Conservation (phyloP, 2,888 invertebrate species). For the Eucera pruinosa region DNA sequence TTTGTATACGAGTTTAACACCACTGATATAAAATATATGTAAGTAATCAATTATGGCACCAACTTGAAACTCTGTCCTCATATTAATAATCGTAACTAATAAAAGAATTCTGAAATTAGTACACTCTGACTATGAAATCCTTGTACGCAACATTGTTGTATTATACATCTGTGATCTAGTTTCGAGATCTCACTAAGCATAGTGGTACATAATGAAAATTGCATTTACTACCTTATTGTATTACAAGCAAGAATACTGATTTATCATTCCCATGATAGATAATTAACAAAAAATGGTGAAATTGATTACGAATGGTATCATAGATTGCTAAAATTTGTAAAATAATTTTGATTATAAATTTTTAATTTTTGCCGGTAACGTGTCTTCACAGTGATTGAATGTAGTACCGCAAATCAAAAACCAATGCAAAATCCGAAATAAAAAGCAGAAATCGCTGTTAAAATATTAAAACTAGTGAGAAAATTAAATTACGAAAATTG, state of each 20-base stretch:
- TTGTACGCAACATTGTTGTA: constrained; percentile 11
- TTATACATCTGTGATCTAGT: constrained; percentile 14
- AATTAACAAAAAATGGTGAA: not conserved
- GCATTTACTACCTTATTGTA: not conserved
- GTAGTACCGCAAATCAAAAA: not conserved
- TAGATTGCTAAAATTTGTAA: not conserved
- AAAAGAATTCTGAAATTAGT: constrained; percentile 1
- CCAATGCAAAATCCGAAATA: not conserved
- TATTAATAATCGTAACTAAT: not conserved
- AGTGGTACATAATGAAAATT: constrained; percentile 14
- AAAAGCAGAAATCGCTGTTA: constrained; percentile 8
- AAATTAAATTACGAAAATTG: too few species aligned
- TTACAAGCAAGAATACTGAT: constrained; percentile 27
- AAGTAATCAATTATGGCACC: constrained; percentile 32
- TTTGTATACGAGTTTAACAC: too few species aligned
- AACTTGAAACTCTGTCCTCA: not conserved
- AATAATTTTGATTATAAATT: not conserved
- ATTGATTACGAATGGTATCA: not conserved
- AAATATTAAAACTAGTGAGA: too few species aligned
- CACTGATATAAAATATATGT: constrained; percentile 9
- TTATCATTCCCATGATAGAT: not conserved
- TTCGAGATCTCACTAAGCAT: constrained; percentile 11
- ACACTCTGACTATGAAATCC: constrained; percentile 20
- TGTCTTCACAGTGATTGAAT: not conserved
- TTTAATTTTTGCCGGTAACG: constrained; percentile 10